Base-by-base conservation (phyloP, 2,113 vertebrate species). In the Etheostoma cragini region DNA sequence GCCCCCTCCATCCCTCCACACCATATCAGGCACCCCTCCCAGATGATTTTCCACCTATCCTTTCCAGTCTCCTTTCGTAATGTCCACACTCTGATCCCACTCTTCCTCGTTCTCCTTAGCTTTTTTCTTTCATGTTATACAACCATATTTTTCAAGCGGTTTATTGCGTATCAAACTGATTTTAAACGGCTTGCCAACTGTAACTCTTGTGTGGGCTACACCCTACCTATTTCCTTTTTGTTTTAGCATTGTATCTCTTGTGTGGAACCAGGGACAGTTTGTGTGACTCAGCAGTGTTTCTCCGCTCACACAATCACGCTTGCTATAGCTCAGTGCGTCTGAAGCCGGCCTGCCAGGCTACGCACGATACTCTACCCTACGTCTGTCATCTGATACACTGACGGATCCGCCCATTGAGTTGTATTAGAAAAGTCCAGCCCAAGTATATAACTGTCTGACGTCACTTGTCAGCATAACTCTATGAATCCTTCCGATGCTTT, bases 1-100 rank as follows among this genome's bases (percentile, higher is more conserved):
- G 82, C 76, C 76, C 62, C 73, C 56, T 58, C 69, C 57, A 76
- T 68, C 70, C 83, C 80, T 72, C 85, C 70, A 67, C 89, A 47
- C 89, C 86, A 22, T 89, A 93, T 93, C 92, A 92, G 70, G 64
- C 87, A 88, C 94, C 94, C 94, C 94, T 94, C 93, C 95, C 94
- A 84, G 82, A 89, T 85, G 92, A 94, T 95, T 95, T 95, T 95
- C 95, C 95, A 94, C 90, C 89, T 91, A 94, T 93, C 91, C 90
- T 90, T 91, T 93, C 91, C 92, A 94, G 91, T 94, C 92, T 93
- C 88, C 91, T 91, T 86, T 94, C 90, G 88, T 91, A 86, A 80
- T 70, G 38, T 88, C 67, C 83, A 65, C 80, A 58, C 82, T 60
- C 79, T 47, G 53, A 66, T 69, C 66, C 68, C 67, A 73, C 82